phyloP scores from a whole-genome alignment of 2,888 invertebrate genomes.

The Mythimna lalbum region DNA sequence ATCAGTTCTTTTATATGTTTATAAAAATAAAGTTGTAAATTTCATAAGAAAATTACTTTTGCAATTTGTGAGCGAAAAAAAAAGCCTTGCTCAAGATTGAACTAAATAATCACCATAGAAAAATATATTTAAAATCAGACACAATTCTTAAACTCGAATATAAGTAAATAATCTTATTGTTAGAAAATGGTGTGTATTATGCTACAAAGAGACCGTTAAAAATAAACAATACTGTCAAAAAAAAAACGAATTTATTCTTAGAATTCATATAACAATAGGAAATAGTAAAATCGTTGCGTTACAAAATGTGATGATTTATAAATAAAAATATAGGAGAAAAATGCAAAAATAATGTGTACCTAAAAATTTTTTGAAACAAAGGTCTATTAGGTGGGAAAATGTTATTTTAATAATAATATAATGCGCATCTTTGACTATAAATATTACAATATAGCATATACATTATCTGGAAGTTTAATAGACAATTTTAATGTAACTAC shows the following conservation, averaged over 20 bases:
- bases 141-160: not conserved
- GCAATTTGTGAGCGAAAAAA: not conserved
- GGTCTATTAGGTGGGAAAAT: not conserved
- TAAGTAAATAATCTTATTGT: not conserved
- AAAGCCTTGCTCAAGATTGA: too few relatives aligned
- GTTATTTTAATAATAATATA: slow-evolving; percentile 1
- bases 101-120: not conserved
- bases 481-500: not conserved
- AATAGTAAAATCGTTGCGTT: slow-evolving; percentile 20
- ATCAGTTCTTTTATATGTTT: slow-evolving; percentile 12
- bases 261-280: slow-evolving; percentile 33
- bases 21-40: not conserved
- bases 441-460: not conserved
- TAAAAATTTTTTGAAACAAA: too few relatives aligned
- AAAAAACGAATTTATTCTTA: slow-evolving; percentile 49
- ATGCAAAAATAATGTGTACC: not conserved
- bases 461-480: not conserved
- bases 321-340: slow-evolving; percentile 3
- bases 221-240: slow-evolving; percentile 37
- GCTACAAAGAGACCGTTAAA: slow-evolving; percentile 24
- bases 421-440: not conserved
- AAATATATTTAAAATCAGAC: not conserved
- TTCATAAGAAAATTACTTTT: not conserved
- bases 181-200: not conserved
- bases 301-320: slow-evolving; percentile 21